phyloP scores from a whole-genome alignment of 2,888 invertebrate species.

The Eristalinus aeneus region DNA sequence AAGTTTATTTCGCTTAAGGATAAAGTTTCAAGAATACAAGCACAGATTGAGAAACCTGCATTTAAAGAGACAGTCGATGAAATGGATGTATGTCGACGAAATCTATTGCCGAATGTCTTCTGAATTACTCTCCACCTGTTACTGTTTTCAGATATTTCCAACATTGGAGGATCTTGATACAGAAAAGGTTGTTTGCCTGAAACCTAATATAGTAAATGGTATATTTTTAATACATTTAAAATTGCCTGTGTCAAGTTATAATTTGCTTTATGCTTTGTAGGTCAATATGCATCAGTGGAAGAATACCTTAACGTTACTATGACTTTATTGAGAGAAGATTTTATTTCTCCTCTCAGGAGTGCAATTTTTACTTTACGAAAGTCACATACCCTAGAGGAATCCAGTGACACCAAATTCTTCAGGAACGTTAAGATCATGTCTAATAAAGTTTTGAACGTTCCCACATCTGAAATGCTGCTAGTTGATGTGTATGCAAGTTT shows the following conservation, averaged over 20 bases:
- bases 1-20: constrained; percentile 3
- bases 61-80: background rate
- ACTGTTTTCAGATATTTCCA: constrained; percentile 81
- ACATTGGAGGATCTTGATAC: constrained; percentile 80
- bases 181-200: constrained; percentile 77
- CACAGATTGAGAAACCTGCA: background rate
- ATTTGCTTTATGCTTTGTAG: constrained; percentile 74
- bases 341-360: constrained; percentile 86
- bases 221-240: constrained; percentile 79
- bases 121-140: constrained; percentile 6
- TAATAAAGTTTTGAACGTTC: constrained; percentile 73
- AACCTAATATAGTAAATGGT: constrained; percentile 84
- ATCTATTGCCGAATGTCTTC: background rate
- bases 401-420: constrained; percentile 61
- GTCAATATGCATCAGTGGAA: constrained; percentile 83
- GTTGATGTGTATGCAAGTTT: constrained; percentile 73
- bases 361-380: constrained; percentile 71
- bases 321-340: constrained; percentile 89
- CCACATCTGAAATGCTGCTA: constrained; percentile 75
- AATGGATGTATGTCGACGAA: constrained; percentile 11
- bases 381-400: constrained; percentile 36
- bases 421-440: constrained; percentile 75
- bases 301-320: constrained; percentile 92
- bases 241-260: constrained; percentile 38
- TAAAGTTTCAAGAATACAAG: background rate